These are phyloP conservation scores for Chiloscyllium punctatum DNA, from an alignment of 2,797 vertebrate genomes.

Conservation along the genomic window DNA sequence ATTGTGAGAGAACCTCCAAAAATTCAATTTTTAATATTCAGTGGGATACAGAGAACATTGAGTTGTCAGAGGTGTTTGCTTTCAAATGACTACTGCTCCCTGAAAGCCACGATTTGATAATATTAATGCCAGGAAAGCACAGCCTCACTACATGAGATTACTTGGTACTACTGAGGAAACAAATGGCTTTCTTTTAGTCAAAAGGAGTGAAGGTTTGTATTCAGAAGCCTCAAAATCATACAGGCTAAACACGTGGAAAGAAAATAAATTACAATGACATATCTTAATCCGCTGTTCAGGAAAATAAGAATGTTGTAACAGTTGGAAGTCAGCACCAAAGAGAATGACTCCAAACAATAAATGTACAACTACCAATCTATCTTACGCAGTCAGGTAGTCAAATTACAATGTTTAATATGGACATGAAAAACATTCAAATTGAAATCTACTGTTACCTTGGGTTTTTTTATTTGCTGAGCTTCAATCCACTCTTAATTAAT, in stretches of 20 bases:
- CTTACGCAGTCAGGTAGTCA: not conserved
- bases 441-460: not conserved
- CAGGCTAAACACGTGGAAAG: not conserved
- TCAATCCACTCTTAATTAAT: not conserved
- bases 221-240: not conserved
- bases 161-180: not conserved
- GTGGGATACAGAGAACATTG: not conserved
- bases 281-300: not conserved
- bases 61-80: not conserved
- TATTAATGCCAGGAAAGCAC: not conserved
- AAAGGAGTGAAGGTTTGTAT: not conserved
- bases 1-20: not conserved
- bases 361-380: not conserved
- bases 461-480: not conserved
- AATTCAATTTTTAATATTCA: not conserved
- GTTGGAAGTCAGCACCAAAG: not conserved
- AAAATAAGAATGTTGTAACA: not conserved
- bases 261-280: not conserved
- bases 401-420: not conserved
- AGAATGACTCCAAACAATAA: not conserved
- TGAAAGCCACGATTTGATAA: not conserved
- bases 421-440: not conserved
- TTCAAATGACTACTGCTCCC: not conserved
- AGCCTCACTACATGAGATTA: not conserved
- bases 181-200: not conserved